Evolutionary conservation across 35 echinoderm and acorn worm species (phyloP).

Genomic region (Hemicentrotus pulcherrimus): DNA sequence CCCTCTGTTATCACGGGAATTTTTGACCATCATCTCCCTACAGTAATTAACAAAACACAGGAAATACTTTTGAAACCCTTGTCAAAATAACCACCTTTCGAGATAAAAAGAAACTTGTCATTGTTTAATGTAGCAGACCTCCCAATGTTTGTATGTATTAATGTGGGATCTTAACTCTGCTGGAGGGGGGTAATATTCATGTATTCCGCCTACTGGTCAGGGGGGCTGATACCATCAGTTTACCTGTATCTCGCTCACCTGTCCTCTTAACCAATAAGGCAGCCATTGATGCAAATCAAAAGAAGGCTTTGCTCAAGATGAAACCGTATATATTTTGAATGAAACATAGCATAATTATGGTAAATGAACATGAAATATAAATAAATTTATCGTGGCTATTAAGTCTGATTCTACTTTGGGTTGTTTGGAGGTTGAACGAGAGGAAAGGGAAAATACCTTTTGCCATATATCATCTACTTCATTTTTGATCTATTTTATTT

Average conservation of each 20-base stretch:
- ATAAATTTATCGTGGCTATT: no score
- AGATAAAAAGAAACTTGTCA: not conserved
- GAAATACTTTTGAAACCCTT: not conserved
- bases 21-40: not conserved
- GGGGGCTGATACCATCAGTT: not conserved
- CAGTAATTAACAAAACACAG: not conserved
- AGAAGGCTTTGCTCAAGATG: no score
- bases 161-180: not conserved
- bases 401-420: no score
- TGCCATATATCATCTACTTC: no score
- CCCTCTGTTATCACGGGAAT: not conserved
- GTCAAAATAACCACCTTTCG: not conserved
- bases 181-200: not conserved
- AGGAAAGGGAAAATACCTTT: no score
- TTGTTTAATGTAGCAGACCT: not conserved
- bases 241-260: not conserved
- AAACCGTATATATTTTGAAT: no score
- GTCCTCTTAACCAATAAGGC: not conserved
- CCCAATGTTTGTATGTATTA: not conserved
- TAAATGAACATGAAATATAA: no score
- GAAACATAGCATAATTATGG: no score
- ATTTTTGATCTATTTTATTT: no score
- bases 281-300: not conserved
- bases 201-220: not conserved
- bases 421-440: no score